Evolutionary conservation across 2,113 vertebrate genomes (phyloP), one percentile per base, ranked within the genome.

Genomic region (Microtus oregoni): DNA sequence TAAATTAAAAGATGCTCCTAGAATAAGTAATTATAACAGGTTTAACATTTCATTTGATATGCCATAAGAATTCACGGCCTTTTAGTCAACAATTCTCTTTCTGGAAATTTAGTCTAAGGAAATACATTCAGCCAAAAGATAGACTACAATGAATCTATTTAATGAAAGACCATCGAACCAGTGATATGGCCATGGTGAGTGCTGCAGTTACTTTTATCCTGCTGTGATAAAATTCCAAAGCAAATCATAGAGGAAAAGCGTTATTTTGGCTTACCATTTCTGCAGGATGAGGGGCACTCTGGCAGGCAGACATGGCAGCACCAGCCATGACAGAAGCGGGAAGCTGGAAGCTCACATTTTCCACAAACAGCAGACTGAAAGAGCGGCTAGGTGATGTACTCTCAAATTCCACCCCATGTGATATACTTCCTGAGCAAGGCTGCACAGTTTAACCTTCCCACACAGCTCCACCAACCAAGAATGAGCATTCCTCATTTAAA

Each of bases 71-170:
- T 88, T 93, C 30, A 78, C 6, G 92, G 77, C 0, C 2, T 65
- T 83, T 89, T 50, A 52, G 83, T 96, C 17, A 86, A 8, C 72
- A 78, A 92, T 85, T 75, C 4, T 50, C 47, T 58, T 78, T 86
- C 38, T 87, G 11, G 3, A 94, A 73, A 88, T 83, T 87, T 78
- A 78, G 4, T 73, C n/a, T 20, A 95, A 76, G 58, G 17, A 96
- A 89, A 92, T 75, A n/a, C 0, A 89, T 55, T 88, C 4, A 88
- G 90, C 30, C 87, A 7, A 12, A 75, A 15, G 0, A 76, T 78
- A 83, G 61, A 44, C n/a, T 7, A 50, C 26, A 82, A 65, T 65
- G 26, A 88, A 68, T 88, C 70, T 82, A 32, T n/a, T 89, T 68
- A 81, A 30, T 81, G 3, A 7, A 89, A 91, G 22, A 0, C 86